Conservation (phyloP, 2,888 invertebrate species). For the Pollenia griseotomentosa region DNA sequence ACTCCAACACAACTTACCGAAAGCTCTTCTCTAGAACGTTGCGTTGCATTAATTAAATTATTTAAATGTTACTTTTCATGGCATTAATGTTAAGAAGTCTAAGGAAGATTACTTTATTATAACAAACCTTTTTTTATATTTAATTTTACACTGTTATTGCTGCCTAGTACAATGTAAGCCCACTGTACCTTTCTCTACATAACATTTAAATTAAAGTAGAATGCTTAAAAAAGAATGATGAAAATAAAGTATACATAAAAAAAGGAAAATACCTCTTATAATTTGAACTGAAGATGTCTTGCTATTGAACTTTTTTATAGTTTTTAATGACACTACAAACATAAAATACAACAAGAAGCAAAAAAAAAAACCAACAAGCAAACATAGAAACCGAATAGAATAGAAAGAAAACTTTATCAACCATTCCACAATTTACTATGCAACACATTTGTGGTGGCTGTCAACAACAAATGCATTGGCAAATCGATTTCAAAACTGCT, state of each 20-base stretch:
- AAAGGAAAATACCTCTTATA: constrained; percentile 49
- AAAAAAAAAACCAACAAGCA: constrained; percentile 12
- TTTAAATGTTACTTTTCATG: too few species aligned
- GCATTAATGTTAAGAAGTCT: too few species aligned
- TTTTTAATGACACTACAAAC: constrained; percentile 66
- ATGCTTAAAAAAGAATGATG: constrained; percentile 29
- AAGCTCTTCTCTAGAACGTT: too few species aligned
- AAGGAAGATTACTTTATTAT: too few species aligned
- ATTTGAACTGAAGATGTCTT: constrained; percentile 71
- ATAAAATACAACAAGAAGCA: constrained; percentile 31
- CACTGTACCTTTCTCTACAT: constrained; percentile 29
- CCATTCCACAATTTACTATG: constrained; percentile 53
- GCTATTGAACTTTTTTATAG: constrained; percentile 71
- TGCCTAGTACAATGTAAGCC: background rate
- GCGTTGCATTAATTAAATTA: too few species aligned
- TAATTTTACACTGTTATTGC: background rate
- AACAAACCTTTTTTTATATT: too few species aligned
- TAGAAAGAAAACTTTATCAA: constrained; percentile 59
- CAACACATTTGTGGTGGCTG: constrained; percentile 67
- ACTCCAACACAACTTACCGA: too few species aligned
- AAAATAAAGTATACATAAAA: background rate
- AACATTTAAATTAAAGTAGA: constrained; percentile 35
- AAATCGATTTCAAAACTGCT: constrained; percentile 68
- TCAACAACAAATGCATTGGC: constrained; percentile 71
- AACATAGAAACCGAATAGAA: constrained; percentile 35